Percentiles rank a stretch among this genome's conserved stretches.
These are phyloP conservation scores for Phaethon lepturus DNA, from an alignment of 2,113 vertebrate genomes.

Conservation along the genomic window DNA sequence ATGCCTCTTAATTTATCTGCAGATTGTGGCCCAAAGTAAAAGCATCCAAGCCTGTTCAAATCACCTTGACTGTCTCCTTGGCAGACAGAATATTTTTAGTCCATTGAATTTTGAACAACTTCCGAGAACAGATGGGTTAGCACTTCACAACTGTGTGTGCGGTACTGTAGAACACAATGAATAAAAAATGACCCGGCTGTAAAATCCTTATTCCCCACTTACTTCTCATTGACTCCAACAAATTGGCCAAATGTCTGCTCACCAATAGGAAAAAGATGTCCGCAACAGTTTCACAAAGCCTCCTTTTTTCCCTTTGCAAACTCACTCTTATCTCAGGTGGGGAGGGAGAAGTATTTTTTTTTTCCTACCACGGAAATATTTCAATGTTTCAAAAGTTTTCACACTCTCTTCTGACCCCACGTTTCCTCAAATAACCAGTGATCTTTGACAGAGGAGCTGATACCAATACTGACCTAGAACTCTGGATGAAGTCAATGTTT, in stretches of 20 bases:
- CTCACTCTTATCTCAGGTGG: neutral
- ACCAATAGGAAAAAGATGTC: neutral
- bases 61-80: slow-evolving; percentile 18
- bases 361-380: neutral
- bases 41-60: neutral
- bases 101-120: slow-evolving; percentile 12
- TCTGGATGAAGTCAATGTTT: neutral
- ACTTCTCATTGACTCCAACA: neutral
- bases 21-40: neutral
- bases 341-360: neutral
- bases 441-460: neutral
- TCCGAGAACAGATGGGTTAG: slow-evolving; percentile 8
- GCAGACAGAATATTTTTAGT: slow-evolving; percentile 29
- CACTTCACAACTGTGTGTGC: neutral
- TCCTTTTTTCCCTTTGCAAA: neutral
- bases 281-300: neutral
- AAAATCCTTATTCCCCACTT: slow-evolving; percentile 9
- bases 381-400: neutral
- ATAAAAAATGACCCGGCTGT: neutral
- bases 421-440: neutral
- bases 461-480: neutral
- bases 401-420: neutral
- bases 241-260: neutral
- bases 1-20: slow-evolving; percentile 7
- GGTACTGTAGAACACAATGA: neutral